Evolutionary conservation across 2,888 invertebrate species (phyloP), one percentile per base, ranked within the genome.

Genomic region (Microchrysa polita): DNA sequence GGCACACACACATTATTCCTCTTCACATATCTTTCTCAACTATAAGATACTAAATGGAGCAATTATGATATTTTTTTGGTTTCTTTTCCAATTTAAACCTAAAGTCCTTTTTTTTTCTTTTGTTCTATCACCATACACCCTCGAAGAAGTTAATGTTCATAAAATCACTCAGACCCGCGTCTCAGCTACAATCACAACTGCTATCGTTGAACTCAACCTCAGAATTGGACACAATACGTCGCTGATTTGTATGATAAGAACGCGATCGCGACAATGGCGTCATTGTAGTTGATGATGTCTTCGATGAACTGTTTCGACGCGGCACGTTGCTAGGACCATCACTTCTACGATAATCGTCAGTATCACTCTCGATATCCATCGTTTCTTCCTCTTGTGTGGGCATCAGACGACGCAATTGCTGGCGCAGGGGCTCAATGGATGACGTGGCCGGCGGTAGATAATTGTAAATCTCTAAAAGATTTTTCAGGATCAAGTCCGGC

Each of bases 161-260:
- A 23, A 23, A 59, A 18, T 22, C 1, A 53, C 27, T 18, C 18
- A 52, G 23, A 34, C 57, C 12, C n/a, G n/a, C n/a, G 42, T 57
- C 74, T 80, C 78, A 81, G 69, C 80, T 78, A 72, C 85, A 84
- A 74, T 85, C 85, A 75, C 83, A 83, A 74, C 84, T 84, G 73
- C 84, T 85, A 77, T 84, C 84, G 76, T 83, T 84, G 73, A 80
- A 84, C 67, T 85, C 83, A 77, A 83, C 79, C 9, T 82, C 82
- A 12, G 84, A 83, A 76, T 83, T 76, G 14, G 84, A 76, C 53
- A 73, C 27, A 4, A 76, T 77, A 7, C 78, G 76, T 16, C 74
- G 52, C n/a, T n/a, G n/a, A 61, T 73, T 34, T 5, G 2, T 2
- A 7, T 34, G 7, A 34, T 34, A 34, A 34, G 4, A 7, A 10